These are phyloP conservation scores for Ochropacha duplaris DNA, from an alignment of 2,888 invertebrate genomes.

Conservation along the genomic window DNA sequence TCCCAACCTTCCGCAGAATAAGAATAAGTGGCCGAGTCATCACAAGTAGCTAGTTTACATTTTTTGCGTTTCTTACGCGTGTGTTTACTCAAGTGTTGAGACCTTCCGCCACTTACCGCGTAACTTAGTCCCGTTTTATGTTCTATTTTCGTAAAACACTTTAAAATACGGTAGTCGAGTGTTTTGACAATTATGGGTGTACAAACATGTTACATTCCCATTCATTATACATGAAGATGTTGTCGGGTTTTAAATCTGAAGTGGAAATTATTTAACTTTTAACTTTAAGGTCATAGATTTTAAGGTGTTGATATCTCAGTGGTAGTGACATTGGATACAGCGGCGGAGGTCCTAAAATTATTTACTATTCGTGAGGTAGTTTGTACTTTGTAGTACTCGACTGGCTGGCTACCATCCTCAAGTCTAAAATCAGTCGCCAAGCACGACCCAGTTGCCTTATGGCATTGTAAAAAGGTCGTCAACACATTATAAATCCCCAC, in stretches of 20 bases:
- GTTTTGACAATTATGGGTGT: background rate
- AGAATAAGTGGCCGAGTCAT: background rate
- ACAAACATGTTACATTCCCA: background rate
- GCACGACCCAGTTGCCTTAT: too few relatives aligned
- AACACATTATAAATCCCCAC: too few relatives aligned
- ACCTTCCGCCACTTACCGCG: background rate
- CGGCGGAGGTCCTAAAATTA: too few relatives aligned
- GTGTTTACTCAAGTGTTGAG: slow-evolving; percentile 8
- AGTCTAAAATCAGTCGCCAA: too few relatives aligned
- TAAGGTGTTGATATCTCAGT: too few relatives aligned
- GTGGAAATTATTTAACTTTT: too few relatives aligned
- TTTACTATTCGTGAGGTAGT: too few relatives aligned
- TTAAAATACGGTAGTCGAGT: background rate
- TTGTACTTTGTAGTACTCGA: too few relatives aligned
- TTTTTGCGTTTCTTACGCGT: background rate
- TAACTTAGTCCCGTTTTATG: background rate
- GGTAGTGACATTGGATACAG: too few relatives aligned
- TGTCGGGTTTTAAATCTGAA: background rate
- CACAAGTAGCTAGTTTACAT: background rate
- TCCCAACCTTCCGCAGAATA: background rate
- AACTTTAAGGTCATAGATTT: too few relatives aligned
- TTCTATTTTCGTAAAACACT: background rate
- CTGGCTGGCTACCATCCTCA: too few relatives aligned
- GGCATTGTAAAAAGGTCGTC: too few relatives aligned
- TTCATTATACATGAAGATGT: background rate